Conservation (phyloP, 2,797 vertebrate genomes). For the Lates japonicus region DNA sequence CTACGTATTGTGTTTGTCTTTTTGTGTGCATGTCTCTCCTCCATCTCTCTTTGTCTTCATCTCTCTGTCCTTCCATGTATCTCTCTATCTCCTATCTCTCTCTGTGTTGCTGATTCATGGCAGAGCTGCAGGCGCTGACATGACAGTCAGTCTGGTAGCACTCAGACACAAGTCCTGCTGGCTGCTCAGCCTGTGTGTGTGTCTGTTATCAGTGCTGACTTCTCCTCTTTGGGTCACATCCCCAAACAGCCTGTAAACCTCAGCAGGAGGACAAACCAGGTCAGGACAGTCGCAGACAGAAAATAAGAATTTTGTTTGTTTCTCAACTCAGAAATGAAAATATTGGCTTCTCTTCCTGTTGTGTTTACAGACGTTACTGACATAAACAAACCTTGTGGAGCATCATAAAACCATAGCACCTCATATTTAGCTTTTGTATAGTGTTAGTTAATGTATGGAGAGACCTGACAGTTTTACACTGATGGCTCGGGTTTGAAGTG, state of each 20-base stretch:
- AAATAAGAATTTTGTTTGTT: not conserved
- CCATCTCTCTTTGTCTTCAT: not conserved
- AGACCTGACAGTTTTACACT: conserved; percentile 4
- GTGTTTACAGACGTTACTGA: not conserved
- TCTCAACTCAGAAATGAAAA: not conserved
- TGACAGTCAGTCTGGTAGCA: conserved; percentile 56
- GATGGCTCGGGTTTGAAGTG: not conserved
- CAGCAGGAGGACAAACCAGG: conserved; percentile 27
- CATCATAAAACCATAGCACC: not conserved
- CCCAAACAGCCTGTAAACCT: conserved; percentile 29
- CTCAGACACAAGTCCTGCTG: conserved; percentile 51
- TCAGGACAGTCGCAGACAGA: not conserved
- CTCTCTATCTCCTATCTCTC: not conserved
- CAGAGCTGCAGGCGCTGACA: conserved; percentile 58
- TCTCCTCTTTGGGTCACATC: conserved; percentile 48
- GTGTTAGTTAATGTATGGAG: not conserved
- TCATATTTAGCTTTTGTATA: not conserved
- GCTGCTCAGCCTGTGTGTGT: conserved; percentile 10
- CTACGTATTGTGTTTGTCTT: not conserved
- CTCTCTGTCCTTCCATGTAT: conserved; percentile 14
- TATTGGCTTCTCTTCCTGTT: not conserved
- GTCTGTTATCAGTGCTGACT: conserved; percentile 35
- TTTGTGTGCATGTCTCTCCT: not conserved
- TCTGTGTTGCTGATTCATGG: conserved; percentile 63
- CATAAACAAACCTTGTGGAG: not conserved